Percentiles rank a stretch among this genome's conserved stretches.
phyloP scores from a whole-genome alignment of 2,113 vertebrate species.

The Dendropsophus ebraccatus region DNA sequence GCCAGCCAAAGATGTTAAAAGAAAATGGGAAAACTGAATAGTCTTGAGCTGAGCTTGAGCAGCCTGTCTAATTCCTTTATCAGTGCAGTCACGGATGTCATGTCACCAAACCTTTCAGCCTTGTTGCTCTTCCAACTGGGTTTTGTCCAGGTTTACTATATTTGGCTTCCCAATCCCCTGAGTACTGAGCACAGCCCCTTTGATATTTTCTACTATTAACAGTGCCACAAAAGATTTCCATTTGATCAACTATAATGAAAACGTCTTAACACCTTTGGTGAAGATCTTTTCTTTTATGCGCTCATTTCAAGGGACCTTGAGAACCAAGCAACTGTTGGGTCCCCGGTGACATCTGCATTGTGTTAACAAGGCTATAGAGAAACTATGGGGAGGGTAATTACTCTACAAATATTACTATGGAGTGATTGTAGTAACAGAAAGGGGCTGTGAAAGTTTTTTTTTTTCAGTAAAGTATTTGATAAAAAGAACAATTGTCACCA shows the following conservation, averaged over 20 bases:
- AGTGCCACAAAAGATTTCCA: not conserved
- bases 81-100: conserved; percentile 3
- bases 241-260: not conserved
- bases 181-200: not conserved
- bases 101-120: conserved; percentile 19
- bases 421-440: not conserved
- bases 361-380: not conserved
- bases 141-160: not conserved
- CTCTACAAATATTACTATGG: not conserved
- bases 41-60: not conserved
- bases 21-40: conserved; percentile 10
- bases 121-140: not conserved
- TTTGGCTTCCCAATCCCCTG: not conserved
- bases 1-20: not conserved
- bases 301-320: not conserved
- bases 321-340: not conserved
- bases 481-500: not conserved
- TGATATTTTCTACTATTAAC: not conserved
- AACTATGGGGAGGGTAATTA: not conserved
- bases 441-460: not conserved
- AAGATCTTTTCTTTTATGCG: not conserved
- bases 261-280: not conserved
- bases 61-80: conserved; percentile 6
- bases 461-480: not conserved
- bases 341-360: not conserved